Evolutionary conservation across 2,113 vertebrate species (phyloP).

Genomic region (Elachura formosa): DNA sequence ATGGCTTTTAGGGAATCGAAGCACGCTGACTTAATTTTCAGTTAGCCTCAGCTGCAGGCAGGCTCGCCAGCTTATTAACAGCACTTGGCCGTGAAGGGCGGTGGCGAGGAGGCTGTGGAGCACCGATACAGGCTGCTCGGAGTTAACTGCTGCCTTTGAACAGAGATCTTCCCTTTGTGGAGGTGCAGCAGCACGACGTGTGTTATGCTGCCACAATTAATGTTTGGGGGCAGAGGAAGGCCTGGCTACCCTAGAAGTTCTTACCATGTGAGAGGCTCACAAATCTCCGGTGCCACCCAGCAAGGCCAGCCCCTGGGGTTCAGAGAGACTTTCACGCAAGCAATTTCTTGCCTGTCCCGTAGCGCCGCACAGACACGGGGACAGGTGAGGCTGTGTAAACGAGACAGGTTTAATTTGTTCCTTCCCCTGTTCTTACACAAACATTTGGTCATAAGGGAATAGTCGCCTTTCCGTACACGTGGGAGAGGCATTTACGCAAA

Average conservation of each 20-base stretch:
- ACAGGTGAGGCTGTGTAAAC: not conserved
- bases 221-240: not conserved
- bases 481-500: not conserved
- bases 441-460: not conserved
- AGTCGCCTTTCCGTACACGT: not conserved
- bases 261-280: not conserved
- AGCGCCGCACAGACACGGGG: not conserved
- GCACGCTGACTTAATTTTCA: not conserved
- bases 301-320: not conserved
- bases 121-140: rapidly evolving
- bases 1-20: not conserved
- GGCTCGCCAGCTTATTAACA: not conserved
- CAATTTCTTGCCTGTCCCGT: no score
- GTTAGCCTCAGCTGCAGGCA: not conserved
- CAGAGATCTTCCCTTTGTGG: not conserved
- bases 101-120: not conserved
- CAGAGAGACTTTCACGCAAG: rapidly evolving
- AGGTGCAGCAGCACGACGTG: not conserved
- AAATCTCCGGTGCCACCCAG: not conserved
- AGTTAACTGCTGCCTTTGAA: not conserved
- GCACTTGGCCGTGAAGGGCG: not conserved
- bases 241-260: not conserved
- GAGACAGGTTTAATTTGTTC: not conserved
- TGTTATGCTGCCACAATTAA: rapidly evolving
- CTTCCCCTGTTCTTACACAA: not conserved